Evolutionary conservation across 1,140 invertebrate species (phyloP).

Genomic region (Melitaea cinxia): DNA sequence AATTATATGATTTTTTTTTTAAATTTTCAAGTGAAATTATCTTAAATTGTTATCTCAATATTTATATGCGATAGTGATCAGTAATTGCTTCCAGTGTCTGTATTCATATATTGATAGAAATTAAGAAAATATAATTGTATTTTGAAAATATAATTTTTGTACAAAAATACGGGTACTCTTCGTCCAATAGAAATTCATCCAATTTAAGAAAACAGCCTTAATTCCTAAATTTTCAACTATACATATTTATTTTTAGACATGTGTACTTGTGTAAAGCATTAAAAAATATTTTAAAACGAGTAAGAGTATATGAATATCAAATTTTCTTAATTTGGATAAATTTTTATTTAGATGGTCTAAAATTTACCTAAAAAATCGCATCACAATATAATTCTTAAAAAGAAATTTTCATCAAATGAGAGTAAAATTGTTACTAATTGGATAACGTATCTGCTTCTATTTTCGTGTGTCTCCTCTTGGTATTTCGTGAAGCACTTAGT

Average conservation of each 20-base stretch:
- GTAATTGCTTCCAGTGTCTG: not conserved
- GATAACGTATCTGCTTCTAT: not conserved
- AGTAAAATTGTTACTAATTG: not conserved
- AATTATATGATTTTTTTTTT: no score
- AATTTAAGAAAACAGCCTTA: not conserved
- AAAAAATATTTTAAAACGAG: conserved; percentile 2
- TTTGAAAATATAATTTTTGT: conserved; percentile 5
- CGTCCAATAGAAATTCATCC: not conserved
- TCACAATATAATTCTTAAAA: no score
- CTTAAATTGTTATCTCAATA: not conserved
- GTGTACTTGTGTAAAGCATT: not conserved
- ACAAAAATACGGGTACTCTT: conserved; percentile 2
- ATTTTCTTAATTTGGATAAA: conserved; percentile 5
- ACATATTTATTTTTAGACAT: conserved; percentile 6
- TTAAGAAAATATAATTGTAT: not conserved
- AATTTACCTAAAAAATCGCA: not conserved
- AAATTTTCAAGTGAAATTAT: not conserved
- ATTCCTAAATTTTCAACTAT: conserved; percentile 2
- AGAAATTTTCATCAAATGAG: not conserved
- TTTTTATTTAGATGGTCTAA: not conserved
- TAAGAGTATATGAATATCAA: not conserved
- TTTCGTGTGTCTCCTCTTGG: not conserved
- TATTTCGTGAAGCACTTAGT: not conserved
- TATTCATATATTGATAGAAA: not conserved
- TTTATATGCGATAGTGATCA: not conserved